These are phyloP conservation scores for Aplochiton taeniatus DNA, from an alignment of 2,797 vertebrate species.

Conservation along the genomic window DNA sequence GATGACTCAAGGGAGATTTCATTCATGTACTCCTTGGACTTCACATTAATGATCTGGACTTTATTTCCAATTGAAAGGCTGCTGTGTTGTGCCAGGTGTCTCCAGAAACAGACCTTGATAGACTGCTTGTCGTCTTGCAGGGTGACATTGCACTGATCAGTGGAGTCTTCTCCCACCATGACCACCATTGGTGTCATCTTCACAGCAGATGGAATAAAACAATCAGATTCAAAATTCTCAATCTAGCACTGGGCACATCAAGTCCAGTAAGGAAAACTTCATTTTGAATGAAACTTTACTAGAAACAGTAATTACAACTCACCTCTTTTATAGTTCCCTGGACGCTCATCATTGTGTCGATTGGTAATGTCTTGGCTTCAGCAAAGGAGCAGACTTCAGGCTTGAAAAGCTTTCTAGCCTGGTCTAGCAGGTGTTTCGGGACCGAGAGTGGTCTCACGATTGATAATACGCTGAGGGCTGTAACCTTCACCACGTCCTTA, in stretches of 20 bases:
- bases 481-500: neutral
- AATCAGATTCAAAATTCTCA: neutral
- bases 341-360: neutral
- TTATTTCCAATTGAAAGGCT: neutral
- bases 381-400: neutral
- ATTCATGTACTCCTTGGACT: accelerated
- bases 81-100: accelerated
- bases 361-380: neutral
- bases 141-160: neutral
- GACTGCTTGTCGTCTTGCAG: neutral
- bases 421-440: neutral
- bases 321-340: constrained; percentile 22
- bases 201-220: neutral
- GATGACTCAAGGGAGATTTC: constrained; percentile 3
- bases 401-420: neutral
- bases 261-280: neutral
- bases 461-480: accelerated
- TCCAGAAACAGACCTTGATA: constrained; percentile 18
- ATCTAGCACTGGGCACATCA: no score
- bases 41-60: constrained; percentile 12
- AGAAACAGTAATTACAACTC: neutral
- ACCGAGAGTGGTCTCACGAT: accelerated
- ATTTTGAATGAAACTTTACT: neutral
- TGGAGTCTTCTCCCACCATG: accelerated
- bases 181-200: neutral